Percentiles rank a stretch among this genome's conserved stretches.
Evolutionary conservation across 2,113 vertebrate species (phyloP).

Genomic region (Sigmodon hispidus): DNA sequence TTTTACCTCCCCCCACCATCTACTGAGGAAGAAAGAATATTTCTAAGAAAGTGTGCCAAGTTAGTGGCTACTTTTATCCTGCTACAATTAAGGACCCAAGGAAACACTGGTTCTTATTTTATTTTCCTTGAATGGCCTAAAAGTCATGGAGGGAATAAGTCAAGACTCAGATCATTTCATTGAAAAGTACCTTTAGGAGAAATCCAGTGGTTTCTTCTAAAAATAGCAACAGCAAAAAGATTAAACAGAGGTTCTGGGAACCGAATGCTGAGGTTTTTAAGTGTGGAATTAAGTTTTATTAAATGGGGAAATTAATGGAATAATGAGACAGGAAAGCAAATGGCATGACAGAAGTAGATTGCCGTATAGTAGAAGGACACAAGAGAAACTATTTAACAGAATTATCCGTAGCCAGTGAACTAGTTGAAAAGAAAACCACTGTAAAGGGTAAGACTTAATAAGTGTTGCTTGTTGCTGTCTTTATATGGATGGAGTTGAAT

Average conservation of each 20-base stretch:
- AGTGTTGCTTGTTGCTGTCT: constrained; percentile 40
- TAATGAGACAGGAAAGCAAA: constrained; percentile 6
- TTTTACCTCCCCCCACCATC: background rate
- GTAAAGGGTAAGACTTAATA: constrained; percentile 24
- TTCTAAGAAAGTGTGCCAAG: constrained; percentile 8
- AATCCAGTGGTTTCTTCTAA: constrained; percentile 43
- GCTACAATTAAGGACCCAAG: constrained; percentile 41
- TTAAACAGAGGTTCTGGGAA: constrained; percentile 26
- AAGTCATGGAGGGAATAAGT: constrained; percentile 40
- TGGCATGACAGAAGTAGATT: background rate
- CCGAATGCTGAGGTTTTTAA: constrained; percentile 50
- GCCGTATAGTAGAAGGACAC: background rate
- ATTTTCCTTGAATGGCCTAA: constrained; percentile 53
- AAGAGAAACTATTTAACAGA: background rate
- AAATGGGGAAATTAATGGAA: background rate
- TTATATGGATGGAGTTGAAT: constrained; percentile 10
- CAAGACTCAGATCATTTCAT: constrained; percentile 42
- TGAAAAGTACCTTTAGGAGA: constrained; percentile 49
- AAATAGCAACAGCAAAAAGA: constrained; percentile 1
- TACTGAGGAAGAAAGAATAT: background rate
- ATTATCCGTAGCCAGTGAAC: background rate
- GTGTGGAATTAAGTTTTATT: constrained; percentile 48
- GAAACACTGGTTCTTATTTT: constrained; percentile 56
- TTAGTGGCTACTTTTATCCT: constrained; percentile 59
- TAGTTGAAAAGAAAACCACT: background rate